Evolutionary conservation across 2,113 vertebrate genomes (phyloP), one percentile per base, ranked within the genome.

Genomic region (Pangasianodon gigas): DNA sequence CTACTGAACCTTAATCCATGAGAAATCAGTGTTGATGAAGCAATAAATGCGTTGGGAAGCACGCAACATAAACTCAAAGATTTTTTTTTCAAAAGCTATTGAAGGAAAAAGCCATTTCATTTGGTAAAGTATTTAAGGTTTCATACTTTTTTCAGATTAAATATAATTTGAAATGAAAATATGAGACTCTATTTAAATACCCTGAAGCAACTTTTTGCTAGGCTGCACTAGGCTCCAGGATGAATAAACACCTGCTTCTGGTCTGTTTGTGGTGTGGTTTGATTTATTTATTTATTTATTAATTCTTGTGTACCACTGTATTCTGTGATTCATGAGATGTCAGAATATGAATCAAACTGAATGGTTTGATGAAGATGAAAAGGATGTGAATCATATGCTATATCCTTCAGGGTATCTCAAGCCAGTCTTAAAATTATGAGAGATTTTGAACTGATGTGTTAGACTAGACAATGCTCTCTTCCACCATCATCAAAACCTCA

Each of bases 221-320:
- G 77, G 41, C 74, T 5, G 5, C 74, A 46, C 18, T 26, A 48
- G 18, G 2, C 21, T 11, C 41, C 74, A 77, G 74, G 74, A 26
- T 4, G 3, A n/a, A n/a, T 26, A n/a, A 81, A n/a, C 48, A n/a
- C 79, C 48, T 51, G 74, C 10, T 29, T 48, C 21, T 75, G 69
- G 16, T 16, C 52, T 93, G 91, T 93, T 77, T 87, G 92, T 60
- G 29, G 84, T 94, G 93, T 95, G 89, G 80, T 94, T 91, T 91
- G 65, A 29, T 44, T 56, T 46, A 84, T 82, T 21, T 1, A 26
- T 46, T 44, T 44, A 77, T 46, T 92, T 94, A 87, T 93, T 90
- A 56, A 93, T 89, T 89, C 87, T 90, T 91, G 92, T 84, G 37
- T 14, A 26, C 19, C 41, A 48, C 8, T 48, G 14, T n/a, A n/a